These are phyloP conservation scores for Drosophila pseudotakahashii DNA, from an alignment of 2,888 invertebrate genomes.

Conservation along the genomic window DNA sequence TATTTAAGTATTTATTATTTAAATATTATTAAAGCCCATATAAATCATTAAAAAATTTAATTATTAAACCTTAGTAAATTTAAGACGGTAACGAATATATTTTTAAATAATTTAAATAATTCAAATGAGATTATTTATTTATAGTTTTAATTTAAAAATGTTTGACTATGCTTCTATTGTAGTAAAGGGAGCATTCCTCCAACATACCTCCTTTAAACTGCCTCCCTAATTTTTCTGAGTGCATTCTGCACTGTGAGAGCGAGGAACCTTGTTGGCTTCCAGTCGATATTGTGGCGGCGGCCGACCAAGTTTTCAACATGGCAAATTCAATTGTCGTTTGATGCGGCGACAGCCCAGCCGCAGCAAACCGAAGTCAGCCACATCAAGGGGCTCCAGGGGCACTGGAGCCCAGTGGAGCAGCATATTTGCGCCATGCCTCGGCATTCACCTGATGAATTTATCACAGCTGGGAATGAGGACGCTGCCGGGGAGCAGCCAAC, in stretches of 20 bases:
- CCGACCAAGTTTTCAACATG: conserved; percentile 77
- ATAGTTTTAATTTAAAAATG: too few relatives aligned
- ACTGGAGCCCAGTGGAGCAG: conserved; percentile 21
- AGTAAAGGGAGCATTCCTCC: too few relatives aligned
- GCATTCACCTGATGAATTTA: conserved; percentile 84
- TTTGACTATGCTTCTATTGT: too few relatives aligned
- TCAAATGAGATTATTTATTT: too few relatives aligned
- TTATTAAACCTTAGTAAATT: too few relatives aligned
- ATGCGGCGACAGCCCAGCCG: conserved; percentile 65
- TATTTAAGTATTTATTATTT: not conserved
- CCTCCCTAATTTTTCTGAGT: conserved; percentile 4
- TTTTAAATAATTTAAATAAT: too few relatives aligned
- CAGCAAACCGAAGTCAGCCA: conserved; percentile 50
- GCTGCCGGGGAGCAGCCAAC: conserved; percentile 21
- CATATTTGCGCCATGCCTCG: conserved; percentile 73
- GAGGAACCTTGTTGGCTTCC: conserved; percentile 47
- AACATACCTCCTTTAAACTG: not conserved
- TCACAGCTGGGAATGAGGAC: conserved; percentile 60
- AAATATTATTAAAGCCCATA: not conserved
- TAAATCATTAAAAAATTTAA: too few relatives aligned
- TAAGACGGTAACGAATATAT: too few relatives aligned
- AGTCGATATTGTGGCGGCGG: conserved; percentile 54
- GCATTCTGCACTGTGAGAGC: conserved; percentile 26
- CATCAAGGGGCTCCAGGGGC: conserved; percentile 45
- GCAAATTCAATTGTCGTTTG: conserved; percentile 83